Conservation (phyloP, 2,888 invertebrate species). For the Sisyra terminalis region DNA sequence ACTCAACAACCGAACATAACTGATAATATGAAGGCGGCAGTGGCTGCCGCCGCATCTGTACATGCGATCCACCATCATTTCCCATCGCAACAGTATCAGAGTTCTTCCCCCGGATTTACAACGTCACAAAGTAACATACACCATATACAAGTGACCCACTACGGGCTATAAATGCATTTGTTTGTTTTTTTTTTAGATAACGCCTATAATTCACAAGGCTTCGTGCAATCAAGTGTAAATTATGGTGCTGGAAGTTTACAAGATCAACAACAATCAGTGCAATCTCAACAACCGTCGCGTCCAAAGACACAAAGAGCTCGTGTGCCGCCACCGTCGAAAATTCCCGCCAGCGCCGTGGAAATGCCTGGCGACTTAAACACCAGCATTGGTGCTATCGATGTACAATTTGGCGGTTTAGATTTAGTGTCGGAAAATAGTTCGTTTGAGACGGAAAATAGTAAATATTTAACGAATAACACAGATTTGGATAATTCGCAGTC, state of each 20-base stretch:
- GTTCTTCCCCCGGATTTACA: background rate
- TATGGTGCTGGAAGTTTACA: conserved; percentile 1
- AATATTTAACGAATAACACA: conserved; percentile 18
- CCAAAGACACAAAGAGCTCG: conserved; percentile 51
- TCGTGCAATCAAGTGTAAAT: conserved; percentile 1
- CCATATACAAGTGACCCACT: background rate
- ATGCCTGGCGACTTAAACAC: conserved; percentile 84
- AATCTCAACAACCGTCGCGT: conserved; percentile 28
- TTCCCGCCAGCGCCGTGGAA: conserved; percentile 86
- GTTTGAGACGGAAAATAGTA: conserved; percentile 28
- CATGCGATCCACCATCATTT: conserved; percentile 5
- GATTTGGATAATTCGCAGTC: conserved; percentile 21
- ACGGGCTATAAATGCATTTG: too few species aligned
- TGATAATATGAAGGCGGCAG: conserved; percentile 34
- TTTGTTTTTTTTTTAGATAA: conserved; percentile 6
- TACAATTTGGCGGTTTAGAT: conserved; percentile 86
- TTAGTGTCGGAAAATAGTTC: conserved; percentile 39
- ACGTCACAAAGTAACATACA: conserved; percentile 3
- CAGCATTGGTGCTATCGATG: conserved; percentile 64
- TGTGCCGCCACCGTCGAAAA: conserved; percentile 79
- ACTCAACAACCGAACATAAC: conserved; percentile 33
- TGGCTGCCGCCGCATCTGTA: conserved; percentile 13
- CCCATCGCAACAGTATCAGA: conserved; percentile 4
- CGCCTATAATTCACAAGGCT: conserved; percentile 3
- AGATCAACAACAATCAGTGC: conserved; percentile 7